Evolutionary conservation across 1,140 invertebrate species (phyloP).

Genomic region (Pseudomyrmex flavicornis): DNA sequence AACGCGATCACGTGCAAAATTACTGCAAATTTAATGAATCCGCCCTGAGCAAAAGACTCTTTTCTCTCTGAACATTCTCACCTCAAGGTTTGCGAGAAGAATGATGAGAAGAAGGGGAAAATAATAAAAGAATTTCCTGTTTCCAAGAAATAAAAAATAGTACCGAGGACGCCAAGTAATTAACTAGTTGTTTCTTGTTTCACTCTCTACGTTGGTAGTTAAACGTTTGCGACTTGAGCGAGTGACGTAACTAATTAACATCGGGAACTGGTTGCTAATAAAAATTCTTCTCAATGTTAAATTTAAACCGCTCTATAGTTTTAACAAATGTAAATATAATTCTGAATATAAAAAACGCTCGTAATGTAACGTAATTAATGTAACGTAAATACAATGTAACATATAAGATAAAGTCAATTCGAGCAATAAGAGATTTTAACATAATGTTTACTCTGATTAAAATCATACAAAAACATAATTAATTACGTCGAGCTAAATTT

Average conservation of each 20-base stretch:
- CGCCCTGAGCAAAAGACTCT: neutral
- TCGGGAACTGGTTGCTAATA: neutral
- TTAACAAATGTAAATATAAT: neutral
- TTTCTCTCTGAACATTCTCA: slow-evolving; percentile 9
- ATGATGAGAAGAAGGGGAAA: neutral
- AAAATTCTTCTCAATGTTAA: neutral
- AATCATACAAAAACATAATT: neutral
- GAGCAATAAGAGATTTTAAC: too few species aligned
- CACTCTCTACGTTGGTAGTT: neutral
- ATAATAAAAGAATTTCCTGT: neutral
- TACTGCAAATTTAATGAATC: slow-evolving; percentile 72
- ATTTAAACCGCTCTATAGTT: neutral
- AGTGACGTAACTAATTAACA: neutral
- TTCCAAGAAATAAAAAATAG: neutral
- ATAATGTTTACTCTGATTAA: neutral
- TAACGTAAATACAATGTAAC: too few species aligned
- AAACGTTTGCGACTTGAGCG: neutral
- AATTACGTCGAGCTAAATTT: neutral
- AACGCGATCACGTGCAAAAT: slow-evolving; percentile 48
- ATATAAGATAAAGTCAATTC: too few species aligned
- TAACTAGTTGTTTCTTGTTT: neutral
- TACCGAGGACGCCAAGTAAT: slow-evolving; percentile 12
- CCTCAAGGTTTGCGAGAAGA: slow-evolving; percentile 32
- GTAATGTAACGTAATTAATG: too few species aligned
- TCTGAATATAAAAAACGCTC: too few species aligned